These are phyloP conservation scores for Drosophila watanabei DNA, from an alignment of 1,140 invertebrate genomes.

Conservation along the genomic window DNA sequence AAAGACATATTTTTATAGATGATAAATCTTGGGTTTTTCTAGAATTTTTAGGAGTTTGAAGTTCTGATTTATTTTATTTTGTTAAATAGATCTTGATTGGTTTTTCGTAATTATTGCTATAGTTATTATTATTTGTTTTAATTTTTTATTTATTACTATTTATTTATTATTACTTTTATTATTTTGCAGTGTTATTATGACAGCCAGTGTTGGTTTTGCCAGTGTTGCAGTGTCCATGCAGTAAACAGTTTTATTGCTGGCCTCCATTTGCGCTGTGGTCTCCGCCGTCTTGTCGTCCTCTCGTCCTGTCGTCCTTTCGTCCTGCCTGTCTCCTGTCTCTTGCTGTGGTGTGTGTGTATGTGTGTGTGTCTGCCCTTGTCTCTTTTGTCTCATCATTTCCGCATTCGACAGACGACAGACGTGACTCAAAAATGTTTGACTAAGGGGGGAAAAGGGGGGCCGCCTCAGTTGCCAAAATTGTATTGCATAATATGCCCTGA, in stretches of 20 bases:
- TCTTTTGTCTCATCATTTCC: slow-evolving; percentile 66
- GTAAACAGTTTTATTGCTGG: slow-evolving; percentile 70
- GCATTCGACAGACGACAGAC: slow-evolving; percentile 64
- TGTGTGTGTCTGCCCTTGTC: slow-evolving; percentile 3
- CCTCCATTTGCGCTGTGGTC: slow-evolving; percentile 60
- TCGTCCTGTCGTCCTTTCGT: background rate
- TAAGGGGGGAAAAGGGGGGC: slow-evolving; percentile 7
- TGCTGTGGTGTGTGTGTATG: slow-evolving; percentile 9
- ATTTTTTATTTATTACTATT: background rate
- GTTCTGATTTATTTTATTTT: too few species aligned
- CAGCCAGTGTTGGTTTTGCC: slow-evolving; percentile 31
- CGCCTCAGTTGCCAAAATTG: slow-evolving; percentile 59
- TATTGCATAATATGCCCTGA: slow-evolving; percentile 76
- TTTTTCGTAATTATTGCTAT: too few species aligned
- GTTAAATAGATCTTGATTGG: too few species aligned
- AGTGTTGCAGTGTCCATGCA: slow-evolving; percentile 43
- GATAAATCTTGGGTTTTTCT: too few species aligned
- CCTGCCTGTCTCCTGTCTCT: background rate
- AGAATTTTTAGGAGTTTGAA: too few species aligned
- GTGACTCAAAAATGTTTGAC: slow-evolving; percentile 65
- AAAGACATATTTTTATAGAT: too few species aligned
- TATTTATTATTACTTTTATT: background rate
- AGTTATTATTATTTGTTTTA: background rate
- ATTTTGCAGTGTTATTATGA: background rate
- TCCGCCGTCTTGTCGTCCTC: background rate